Conservation (phyloP, 2,888 invertebrate species). For the Aphodius granarius region DNA sequence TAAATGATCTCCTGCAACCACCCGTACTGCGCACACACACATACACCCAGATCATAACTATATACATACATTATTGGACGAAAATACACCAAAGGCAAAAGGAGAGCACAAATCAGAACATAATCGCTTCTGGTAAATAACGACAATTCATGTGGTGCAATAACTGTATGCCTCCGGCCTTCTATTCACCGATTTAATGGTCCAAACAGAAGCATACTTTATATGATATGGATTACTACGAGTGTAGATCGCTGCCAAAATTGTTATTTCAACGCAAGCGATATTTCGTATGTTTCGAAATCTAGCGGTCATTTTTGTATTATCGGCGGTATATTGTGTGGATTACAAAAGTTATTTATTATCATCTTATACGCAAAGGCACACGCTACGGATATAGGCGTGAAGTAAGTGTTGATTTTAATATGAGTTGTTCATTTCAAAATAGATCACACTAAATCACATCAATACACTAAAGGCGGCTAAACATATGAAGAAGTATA, state of each 20-base stretch:
- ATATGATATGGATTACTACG: conserved; percentile 6
- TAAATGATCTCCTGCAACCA: too few species aligned
- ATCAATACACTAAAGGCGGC: too few species aligned
- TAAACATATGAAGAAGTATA: too few species aligned
- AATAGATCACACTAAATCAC: too few species aligned
- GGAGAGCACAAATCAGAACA: conserved; percentile 13
- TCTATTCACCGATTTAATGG: conserved; percentile 18
- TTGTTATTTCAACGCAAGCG: neutral
- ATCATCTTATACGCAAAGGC: neutral
- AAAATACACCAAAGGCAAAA: conserved; percentile 5
- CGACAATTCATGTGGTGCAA: conserved; percentile 6
- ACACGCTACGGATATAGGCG: neutral
- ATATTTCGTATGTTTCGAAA: neutral
- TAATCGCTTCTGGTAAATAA: conserved; percentile 11
- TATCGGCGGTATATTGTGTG: neutral
- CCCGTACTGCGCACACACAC: too few species aligned
- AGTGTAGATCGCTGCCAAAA: conserved; percentile 14
- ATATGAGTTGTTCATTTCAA: neutral
- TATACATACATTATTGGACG: neutral
- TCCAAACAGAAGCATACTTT: conserved; percentile 19
- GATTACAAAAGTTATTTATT: neutral
- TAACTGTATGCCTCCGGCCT: neutral
- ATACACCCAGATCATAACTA: neutral
- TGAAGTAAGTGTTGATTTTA: neutral
- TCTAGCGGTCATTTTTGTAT: neutral